Evolutionary conservation across 1,140 invertebrate species (phyloP), one percentile per base, ranked within the genome.

Genomic region (Brevipalpus yothersi): DNA sequence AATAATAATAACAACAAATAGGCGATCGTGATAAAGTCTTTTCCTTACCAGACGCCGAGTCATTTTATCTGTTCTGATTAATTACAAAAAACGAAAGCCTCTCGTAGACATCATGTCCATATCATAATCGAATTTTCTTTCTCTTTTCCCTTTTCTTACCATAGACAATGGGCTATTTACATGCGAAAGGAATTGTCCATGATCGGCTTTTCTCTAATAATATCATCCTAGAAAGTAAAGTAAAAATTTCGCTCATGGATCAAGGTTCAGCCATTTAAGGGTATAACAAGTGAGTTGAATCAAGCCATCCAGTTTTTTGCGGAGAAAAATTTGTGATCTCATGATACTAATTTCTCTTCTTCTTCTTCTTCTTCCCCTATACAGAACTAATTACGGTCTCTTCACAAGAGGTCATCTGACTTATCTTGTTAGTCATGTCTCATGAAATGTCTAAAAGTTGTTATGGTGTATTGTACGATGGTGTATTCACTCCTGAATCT

Each of bases 161-260:
- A 1, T 42, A 63, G 61, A 94, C 84, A 71, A 96, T 98, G 89
- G 92, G 88, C 21, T 99, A 98, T 75, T 76, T 99, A 60, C 95
- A 99, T 76, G 90, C 91, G 39, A 80, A 90, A 66, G 88, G 88
- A 60, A 98, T 99, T 66, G 79, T 97, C 56, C 95, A 99, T 74
- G 97, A 97, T 73, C 92, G 98, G 76, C 76, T 99, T 65, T 93
- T 94, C 71, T 92, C 85, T 59, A 97, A 96, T 74, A 99, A 99
- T 72, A 92, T 99, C 66, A 99, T 99, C 74, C 75, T 97, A 60
- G 91, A 96, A 73, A 92, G 87, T 72, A 69, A 71, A 63, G 73
- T 73, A 17, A 71, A 72, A 64, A 65, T 75, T 31, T 73, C 69
- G 55, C 68, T 74, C 9, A 67, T 75, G 61, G 73, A 75, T 62